Conservation (phyloP, 2,113 vertebrate genomes). For the Elephantulus edwardii region DNA sequence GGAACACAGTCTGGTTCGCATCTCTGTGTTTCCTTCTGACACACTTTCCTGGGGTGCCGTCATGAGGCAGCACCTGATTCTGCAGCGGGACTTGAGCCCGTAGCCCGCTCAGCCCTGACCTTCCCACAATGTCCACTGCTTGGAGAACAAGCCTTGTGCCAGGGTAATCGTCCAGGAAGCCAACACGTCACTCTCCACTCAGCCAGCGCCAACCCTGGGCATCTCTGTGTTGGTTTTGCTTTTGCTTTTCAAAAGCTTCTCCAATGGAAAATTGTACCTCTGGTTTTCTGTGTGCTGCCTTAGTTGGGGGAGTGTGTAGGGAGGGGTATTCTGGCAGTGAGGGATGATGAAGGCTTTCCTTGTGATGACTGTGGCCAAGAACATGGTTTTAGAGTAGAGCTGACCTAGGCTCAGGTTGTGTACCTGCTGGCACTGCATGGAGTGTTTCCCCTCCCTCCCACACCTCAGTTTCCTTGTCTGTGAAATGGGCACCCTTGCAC, state of each 20-base stretch:
- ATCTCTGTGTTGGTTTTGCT: not conserved
- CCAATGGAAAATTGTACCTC: not conserved
- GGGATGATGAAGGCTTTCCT: not conserved
- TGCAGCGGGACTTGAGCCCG: not conserved
- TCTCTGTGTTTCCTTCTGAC: not conserved
- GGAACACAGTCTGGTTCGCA: fast-evolving
- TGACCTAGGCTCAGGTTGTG: not conserved
- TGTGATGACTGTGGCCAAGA: not conserved
- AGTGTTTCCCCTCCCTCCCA: not conserved
- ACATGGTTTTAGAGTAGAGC: not conserved
- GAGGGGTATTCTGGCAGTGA: not conserved
- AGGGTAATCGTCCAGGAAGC: not conserved
- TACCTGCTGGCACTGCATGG: not conserved
- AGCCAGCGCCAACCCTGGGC: not conserved
- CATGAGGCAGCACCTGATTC: no score
- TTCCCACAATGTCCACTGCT: not conserved
- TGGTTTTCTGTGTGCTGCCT: not conserved
- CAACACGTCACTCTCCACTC: not conserved
- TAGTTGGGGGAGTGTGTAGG: no score
- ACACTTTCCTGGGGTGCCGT: not conserved
- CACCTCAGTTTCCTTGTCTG: not conserved
- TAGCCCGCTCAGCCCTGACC: not conserved
- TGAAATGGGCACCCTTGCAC: not conserved
- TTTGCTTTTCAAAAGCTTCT: not conserved
- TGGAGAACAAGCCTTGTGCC: not conserved